phyloP scores from a whole-genome alignment of 1,140 invertebrate genomes.

The Drosophila sulfurigaster region DNA sequence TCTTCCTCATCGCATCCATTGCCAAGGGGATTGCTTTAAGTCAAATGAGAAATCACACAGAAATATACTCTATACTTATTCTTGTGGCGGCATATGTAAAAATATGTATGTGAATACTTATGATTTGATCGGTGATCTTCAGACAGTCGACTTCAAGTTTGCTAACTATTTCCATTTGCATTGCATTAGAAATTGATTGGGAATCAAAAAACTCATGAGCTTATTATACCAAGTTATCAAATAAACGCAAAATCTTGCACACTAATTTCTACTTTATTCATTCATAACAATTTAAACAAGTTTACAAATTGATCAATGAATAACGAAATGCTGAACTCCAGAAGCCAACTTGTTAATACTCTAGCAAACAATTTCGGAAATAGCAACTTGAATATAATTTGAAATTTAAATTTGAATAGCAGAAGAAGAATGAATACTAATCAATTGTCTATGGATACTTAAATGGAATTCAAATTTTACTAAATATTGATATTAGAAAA shows the following conservation, averaged over 20 bases:
- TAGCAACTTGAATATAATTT: no score
- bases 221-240: background rate
- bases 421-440: no score
- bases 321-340: background rate
- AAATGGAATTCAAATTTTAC: no score
- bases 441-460: no score
- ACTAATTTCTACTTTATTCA: background rate
- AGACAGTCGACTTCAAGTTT: slow-evolving; percentile 3
- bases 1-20: slow-evolving; percentile 10
- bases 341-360: background rate
- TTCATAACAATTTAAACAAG: background rate
- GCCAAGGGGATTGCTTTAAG: slow-evolving; percentile 29
- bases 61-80: background rate
- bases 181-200: slow-evolving; percentile 4
- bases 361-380: background rate
- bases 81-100: background rate
- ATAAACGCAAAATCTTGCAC: background rate
- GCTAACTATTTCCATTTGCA: slow-evolving; percentile 5
- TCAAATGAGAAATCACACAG: slow-evolving; percentile 15
- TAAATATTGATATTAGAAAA: no score
- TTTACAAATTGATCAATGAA: background rate
- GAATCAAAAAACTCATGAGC: background rate
- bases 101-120: background rate
- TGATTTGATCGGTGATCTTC: slow-evolving; percentile 1
- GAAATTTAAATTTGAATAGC: background rate